Percentiles rank a stretch among this genome's conserved stretches.
These are phyloP conservation scores for Sebastes paucispinis DNA, from an alignment of 2,797 vertebrate species.

Conservation along the genomic window DNA sequence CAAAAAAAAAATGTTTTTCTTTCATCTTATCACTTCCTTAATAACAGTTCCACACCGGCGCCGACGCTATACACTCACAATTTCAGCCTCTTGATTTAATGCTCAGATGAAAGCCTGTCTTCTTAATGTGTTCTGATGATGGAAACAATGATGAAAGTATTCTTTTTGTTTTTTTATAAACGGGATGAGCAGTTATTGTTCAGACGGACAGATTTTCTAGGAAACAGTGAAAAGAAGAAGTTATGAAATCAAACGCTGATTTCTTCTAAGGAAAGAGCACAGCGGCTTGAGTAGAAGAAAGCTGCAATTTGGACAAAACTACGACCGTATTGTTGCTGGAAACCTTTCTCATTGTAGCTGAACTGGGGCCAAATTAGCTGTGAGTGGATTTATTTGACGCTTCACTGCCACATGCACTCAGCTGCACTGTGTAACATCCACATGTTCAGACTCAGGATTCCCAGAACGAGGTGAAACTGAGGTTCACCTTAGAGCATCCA, in stretches of 20 bases:
- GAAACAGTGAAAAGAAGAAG: neutral
- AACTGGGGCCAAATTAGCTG: neutral
- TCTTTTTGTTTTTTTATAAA: neutral
- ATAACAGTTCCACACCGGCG: constrained; percentile 9
- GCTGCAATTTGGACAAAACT: neutral
- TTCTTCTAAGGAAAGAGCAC: neutral
- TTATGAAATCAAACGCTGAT: constrained; percentile 15
- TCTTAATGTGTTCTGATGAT: constrained; percentile 38
- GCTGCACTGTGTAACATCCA: neutral
- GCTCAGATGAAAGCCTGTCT: constrained; percentile 41
- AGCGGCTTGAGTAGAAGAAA: neutral
- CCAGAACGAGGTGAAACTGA: neutral
- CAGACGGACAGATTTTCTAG: neutral
- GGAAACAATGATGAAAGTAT: constrained; percentile 29
- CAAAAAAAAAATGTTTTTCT: neutral
- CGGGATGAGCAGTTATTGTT: neutral
- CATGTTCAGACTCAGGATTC: neutral
- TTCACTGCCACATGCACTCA: constrained; percentile 3
- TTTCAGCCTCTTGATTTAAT: constrained; percentile 15
- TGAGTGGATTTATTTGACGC: constrained; percentile 7
- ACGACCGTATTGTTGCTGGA: neutral
- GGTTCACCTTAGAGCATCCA: neutral
- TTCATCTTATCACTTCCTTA: constrained; percentile 45
- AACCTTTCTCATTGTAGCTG: neutral
- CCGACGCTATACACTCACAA: neutral